phyloP scores from a whole-genome alignment of 2,888 invertebrate species.

The Lithophane semibrunnea region DNA sequence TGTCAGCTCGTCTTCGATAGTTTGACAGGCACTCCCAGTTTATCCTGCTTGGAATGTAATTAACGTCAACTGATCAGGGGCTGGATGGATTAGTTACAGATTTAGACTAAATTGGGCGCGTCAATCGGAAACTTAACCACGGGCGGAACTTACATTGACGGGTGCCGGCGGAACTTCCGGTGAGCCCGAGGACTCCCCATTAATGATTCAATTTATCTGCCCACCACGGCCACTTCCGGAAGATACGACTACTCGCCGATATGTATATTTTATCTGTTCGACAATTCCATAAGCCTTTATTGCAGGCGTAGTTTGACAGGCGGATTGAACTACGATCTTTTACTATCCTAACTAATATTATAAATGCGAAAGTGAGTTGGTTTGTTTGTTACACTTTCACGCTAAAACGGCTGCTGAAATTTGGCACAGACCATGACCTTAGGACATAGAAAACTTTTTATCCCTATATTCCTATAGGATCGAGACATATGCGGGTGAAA shows the following conservation, averaged over 20 bases:
- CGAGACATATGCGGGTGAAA: too few relatives aligned
- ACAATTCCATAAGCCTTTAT: constrained; percentile 52
- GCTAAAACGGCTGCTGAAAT: too few relatives aligned
- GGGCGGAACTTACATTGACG: constrained; percentile 66
- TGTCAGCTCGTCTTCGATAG: constrained; percentile 58
- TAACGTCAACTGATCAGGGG: constrained; percentile 62
- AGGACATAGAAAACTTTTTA: too few relatives aligned
- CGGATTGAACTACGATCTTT: neutral
- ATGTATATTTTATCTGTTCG: constrained; percentile 58
- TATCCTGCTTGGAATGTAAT: constrained; percentile 58
- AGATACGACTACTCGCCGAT: constrained; percentile 43
- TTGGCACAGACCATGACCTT: too few relatives aligned
- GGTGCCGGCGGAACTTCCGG: constrained; percentile 62
- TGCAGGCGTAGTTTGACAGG: constrained; percentile 30
- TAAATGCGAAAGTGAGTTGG: too few relatives aligned
- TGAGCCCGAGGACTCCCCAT: constrained; percentile 69
- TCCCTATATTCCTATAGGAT: too few relatives aligned
- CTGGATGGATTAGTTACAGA: constrained; percentile 67
- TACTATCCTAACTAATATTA: neutral
- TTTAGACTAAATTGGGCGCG: constrained; percentile 71
- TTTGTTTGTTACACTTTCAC: too few relatives aligned
- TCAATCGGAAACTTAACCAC: constrained; percentile 70
- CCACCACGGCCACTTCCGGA: constrained; percentile 60
- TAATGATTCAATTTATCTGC: constrained; percentile 79
- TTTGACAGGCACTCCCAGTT: constrained; percentile 55